Conservation (phyloP, 1,140 invertebrate genomes). For the Periplaneta americana region DNA sequence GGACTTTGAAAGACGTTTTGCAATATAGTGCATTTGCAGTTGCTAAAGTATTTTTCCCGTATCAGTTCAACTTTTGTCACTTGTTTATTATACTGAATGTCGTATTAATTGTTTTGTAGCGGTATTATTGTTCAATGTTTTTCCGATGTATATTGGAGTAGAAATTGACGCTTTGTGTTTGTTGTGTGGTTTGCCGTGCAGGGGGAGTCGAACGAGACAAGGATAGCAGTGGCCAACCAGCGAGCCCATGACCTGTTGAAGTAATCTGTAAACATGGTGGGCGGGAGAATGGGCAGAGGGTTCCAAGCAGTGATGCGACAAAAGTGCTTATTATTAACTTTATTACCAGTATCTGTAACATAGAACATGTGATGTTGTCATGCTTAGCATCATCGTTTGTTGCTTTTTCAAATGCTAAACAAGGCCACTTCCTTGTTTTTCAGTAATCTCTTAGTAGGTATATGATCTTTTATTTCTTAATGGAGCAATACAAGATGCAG, state of each 20-base stretch:
- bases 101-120: background rate
- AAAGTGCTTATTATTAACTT: conserved; percentile 10
- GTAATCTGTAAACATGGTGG: conserved; percentile 41
- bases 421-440: background rate
- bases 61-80: too few relatives aligned
- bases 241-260: conserved; percentile 78
- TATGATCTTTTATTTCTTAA: background rate
- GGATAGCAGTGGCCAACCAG: conserved; percentile 80
- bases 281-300: background rate
- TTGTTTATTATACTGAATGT: background rate
- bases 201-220: conserved; percentile 75
- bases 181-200: conserved; percentile 31
- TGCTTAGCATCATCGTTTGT: background rate
- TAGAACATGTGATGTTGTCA: conserved; percentile 7
- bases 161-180: background rate
- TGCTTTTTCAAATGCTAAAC: background rate
- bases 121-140: background rate
- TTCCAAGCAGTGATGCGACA: conserved; percentile 3
- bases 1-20: too few relatives aligned
- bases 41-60: too few relatives aligned
- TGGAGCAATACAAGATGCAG: background rate
- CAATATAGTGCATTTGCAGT: too few relatives aligned
- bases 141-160: background rate
- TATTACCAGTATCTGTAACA: conserved; percentile 8
- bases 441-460: background rate